Base-by-base conservation (phyloP, 2,113 vertebrate species). In the Phylloscopus trochiloides region DNA sequence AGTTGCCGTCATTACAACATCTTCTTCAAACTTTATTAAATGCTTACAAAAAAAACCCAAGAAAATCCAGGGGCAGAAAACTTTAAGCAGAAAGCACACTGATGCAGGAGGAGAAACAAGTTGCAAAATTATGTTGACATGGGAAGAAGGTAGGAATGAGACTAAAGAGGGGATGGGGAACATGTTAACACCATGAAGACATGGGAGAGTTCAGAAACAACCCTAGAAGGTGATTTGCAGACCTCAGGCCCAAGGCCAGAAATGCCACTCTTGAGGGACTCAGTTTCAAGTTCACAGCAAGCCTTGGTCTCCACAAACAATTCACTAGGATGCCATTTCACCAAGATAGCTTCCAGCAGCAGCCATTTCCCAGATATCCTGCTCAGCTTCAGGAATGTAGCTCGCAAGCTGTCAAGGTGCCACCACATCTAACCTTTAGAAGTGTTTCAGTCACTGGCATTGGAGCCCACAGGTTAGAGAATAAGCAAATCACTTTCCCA, bases 21-120 rank as follows among this genome's bases (percentile, higher is more conserved):
- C 48, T 9, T 96, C 55, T 82, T 90, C 78, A 92, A 94, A 45
- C 90, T 97, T 97, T 97, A 97, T 97, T 97, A 94, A 97, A 96
- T 95, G 96, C 86, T 96, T 96, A 96, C 80, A 17, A 87, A 95
- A 92, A 81, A 91, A 72, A 55, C 40, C 40, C 40, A 40, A 40
- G 20, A 38, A 57, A 77, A 89, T 92, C 65, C 62, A 91, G 65
- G 36, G 22, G 51, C 59, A 77, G 51, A 83, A 88, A 96, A 51
- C 86, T 67, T 75, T 70, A 96, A 96, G 90, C 94, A 95, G 68
- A 93, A 96, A 91, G 59, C 78, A 86, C 86, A 95, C 19, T 38
- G 43, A 94, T 71, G 55, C 77, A 91, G n/a, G 55, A 42, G 12
- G 22, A 90, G 16, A 86, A 50, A 82, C 25, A 79, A 87, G 31